These are phyloP conservation scores for Bombus turneri DNA, from an alignment of 1,140 invertebrate genomes.

Conservation along the genomic window DNA sequence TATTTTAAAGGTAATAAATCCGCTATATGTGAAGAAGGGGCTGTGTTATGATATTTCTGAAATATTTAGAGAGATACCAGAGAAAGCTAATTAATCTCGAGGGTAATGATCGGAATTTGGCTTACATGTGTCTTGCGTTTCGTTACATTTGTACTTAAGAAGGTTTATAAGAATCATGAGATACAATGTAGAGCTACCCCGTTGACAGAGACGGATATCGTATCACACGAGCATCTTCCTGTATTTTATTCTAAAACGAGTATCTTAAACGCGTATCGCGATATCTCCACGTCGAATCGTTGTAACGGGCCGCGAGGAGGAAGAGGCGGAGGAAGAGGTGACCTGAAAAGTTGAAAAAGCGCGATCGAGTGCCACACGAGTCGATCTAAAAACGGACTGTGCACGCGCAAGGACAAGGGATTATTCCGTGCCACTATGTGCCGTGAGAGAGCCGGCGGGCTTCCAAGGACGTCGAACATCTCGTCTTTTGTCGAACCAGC, in stretches of 20 bases:
- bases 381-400: constrained; percentile 44
- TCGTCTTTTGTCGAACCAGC: constrained; percentile 75
- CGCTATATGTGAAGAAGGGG: no score
- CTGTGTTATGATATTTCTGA: no score
- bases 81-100: no score
- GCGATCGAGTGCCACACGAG: background rate
- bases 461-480: constrained; percentile 74
- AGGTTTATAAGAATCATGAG: no score
- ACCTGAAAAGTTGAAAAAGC: constrained; percentile 13
- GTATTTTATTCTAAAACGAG: background rate
- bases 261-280: background rate
- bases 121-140: no score
- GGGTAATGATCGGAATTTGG: no score
- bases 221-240: no score
- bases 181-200: no score
- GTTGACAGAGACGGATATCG: no score
- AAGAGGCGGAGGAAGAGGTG: background rate
- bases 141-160: no score
- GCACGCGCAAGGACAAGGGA: constrained; percentile 59
- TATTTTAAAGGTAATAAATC: no score
- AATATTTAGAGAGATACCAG: no score
- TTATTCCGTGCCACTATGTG: constrained; percentile 55
- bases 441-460: constrained; percentile 50
- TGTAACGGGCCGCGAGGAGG: background rate
- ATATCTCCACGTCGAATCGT: background rate